These are phyloP conservation scores for Oligia strigilis DNA, from an alignment of 2,888 invertebrate species.

Conservation along the genomic window DNA sequence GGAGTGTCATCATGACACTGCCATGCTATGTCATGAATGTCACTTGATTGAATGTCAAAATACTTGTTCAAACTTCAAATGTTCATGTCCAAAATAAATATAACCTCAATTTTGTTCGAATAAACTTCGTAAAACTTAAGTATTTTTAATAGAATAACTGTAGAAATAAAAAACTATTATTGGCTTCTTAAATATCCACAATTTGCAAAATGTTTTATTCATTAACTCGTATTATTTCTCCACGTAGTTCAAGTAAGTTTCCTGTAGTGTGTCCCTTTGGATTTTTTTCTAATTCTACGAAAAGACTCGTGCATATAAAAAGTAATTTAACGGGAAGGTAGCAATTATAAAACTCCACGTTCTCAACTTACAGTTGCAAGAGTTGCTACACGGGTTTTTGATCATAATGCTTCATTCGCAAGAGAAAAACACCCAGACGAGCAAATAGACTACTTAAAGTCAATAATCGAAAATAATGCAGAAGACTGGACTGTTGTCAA, in stretches of 20 bases:
- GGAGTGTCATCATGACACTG: too few species aligned
- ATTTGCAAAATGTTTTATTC: slow-evolving; percentile 62
- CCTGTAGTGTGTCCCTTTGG: background rate
- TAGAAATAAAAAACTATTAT: background rate
- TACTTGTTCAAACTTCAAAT: too few species aligned
- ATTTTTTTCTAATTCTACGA: background rate
- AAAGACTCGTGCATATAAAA: background rate
- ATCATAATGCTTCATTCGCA: slow-evolving; percentile 40
- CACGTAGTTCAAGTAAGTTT: slow-evolving; percentile 65
- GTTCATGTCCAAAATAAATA: background rate
- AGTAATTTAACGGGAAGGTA: background rate
- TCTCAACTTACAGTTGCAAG: slow-evolving; percentile 68
- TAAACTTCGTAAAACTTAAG: background rate
- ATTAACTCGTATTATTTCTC: slow-evolving; percentile 59
- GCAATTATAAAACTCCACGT: background rate
- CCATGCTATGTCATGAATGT: background rate
- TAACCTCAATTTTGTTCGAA: slow-evolving; percentile 14
- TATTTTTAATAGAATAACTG: background rate
- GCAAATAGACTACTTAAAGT: slow-evolving; percentile 80
- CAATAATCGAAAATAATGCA: slow-evolving; percentile 68
- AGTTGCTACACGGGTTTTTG: slow-evolving; percentile 53
- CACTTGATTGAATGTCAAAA: background rate
- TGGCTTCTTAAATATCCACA: background rate
- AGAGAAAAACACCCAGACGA: slow-evolving; percentile 56
- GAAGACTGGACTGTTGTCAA: slow-evolving; percentile 85